Evolutionary conservation across 2,113 vertebrate genomes (phyloP), one percentile per base, ranked within the genome.

Genomic region (Turnix velox): DNA sequence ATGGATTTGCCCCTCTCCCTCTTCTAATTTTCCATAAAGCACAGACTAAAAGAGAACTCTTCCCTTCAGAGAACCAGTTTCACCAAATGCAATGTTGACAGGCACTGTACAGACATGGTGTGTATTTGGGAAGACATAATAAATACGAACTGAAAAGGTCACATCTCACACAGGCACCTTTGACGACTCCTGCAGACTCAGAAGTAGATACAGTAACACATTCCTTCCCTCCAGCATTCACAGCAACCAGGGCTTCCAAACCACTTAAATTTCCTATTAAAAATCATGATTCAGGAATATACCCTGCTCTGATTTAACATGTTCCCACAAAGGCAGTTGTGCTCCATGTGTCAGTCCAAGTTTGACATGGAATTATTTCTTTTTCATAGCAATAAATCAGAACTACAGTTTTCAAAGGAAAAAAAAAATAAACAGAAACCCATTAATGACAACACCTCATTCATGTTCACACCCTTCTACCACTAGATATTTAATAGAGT

Each of bases 121-220:
- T 93, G 89, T 92, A 87, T 94, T 94, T 96, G 87, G 85, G 89
- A 96, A 97, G 93, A 94, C 95, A 95, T 91, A 96, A 95, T 96
- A 97, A 91, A 94, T 93, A 90, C 4, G 33, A 88, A 84, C 95
- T 92, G 96, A 97, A 97, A 97, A 97, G 97, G 97, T 97, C 96
- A 93, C 92, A 76, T 92, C 95, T 95, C 93, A 66, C 94, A 74
- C 58, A 91, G 82, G 88, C 86, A 89, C 96, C 93, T 96, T 72
- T 91, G 87, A 93, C 94, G 63, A 93, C 88, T 93, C 88, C 61
- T 31, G 83, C 92, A 95, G 95, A 93, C 81, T 93, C 72, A 49
- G 78, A 93, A 96, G 82, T 39, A 95, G 88, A 81, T 71, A 42
- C 45, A 73, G 61, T 87, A 72, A 94, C 59, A 80, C 43, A 30